phyloP scores from a whole-genome alignment of 1,140 invertebrate species.

The Ruditapes philippinarum region DNA sequence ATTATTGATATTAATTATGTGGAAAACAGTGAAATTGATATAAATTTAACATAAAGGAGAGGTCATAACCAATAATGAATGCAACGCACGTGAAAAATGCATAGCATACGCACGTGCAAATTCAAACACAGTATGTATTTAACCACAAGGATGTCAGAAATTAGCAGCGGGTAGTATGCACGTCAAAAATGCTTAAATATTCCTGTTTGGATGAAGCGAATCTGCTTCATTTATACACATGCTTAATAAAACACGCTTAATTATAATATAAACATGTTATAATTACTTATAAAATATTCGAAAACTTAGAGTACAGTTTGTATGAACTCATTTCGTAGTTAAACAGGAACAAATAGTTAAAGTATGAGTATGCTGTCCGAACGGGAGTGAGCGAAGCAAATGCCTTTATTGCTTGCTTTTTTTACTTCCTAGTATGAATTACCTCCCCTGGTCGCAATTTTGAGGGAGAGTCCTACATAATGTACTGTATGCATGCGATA shows the following conservation, averaged over 20 bases:
- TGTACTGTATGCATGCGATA: no score
- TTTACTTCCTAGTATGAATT: no score
- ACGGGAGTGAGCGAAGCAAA: no score
- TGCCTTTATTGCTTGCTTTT: no score
- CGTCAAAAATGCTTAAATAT: conserved; percentile 1
- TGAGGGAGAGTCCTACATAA: no score
- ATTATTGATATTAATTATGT: background rate
- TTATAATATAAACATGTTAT: no score
- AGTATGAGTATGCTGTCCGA: no score
- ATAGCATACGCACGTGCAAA: background rate
- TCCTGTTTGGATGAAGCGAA: background rate
- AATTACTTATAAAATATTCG: no score
- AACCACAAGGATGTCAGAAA: conserved; percentile 26
- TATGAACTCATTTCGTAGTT: no score
- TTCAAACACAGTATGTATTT: background rate
- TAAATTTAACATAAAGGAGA: background rate
- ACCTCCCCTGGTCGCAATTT: no score
- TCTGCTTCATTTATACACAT: background rate
- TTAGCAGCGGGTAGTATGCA: background rate
- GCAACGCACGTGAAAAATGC: conserved; percentile 2
- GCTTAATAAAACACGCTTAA: background rate
- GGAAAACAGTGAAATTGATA: background rate
- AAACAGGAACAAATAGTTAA: no score
- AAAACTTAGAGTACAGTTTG: no score
- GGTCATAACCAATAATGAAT: background rate